Percentiles rank a stretch among this genome's conserved stretches.
phyloP scores from a whole-genome alignment of 2,797 vertebrate species.

The Labroides dimidiatus region DNA sequence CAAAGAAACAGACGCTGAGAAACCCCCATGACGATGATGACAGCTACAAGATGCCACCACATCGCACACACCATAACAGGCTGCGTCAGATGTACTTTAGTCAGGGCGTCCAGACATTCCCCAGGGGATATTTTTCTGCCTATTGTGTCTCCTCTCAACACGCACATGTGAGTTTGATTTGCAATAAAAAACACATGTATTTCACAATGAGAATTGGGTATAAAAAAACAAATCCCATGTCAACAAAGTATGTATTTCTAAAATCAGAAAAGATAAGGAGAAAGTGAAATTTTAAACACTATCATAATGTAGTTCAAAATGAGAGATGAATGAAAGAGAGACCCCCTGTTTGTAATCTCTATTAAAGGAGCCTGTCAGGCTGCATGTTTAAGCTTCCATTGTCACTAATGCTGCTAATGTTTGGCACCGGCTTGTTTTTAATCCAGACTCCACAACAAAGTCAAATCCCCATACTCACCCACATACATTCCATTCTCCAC shows the following conservation, averaged over 20 bases:
- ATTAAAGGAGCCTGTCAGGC: conserved; percentile 42
- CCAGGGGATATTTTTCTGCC: conserved; percentile 35
- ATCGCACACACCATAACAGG: conserved; percentile 63
- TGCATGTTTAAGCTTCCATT: conserved; percentile 52
- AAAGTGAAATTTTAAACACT: too few relatives aligned
- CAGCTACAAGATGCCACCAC: conserved; percentile 68
- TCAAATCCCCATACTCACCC: conserved; percentile 86
- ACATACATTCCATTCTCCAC: conserved; percentile 91
- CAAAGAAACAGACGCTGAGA: conserved; percentile 54
- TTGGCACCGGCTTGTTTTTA: conserved; percentile 34
- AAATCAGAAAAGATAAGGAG: too few relatives aligned
- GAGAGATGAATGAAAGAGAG: conserved; percentile 64
- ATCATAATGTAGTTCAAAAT: conserved; percentile 57
- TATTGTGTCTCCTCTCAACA: conserved; percentile 46
- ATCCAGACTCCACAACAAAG: conserved; percentile 24
- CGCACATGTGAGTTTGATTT: conserved; percentile 75
- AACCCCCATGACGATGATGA: conserved; percentile 60
- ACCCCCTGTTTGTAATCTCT: conserved; percentile 38
- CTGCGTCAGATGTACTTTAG: conserved; percentile 74
- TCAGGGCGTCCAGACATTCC: conserved; percentile 51
- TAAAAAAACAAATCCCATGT: conserved; percentile 49
- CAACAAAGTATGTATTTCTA: conserved; percentile 5
- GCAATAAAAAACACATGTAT: conserved; percentile 48
- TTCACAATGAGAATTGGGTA: conserved; percentile 70
- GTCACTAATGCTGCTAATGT: conserved; percentile 51